phyloP scores from a whole-genome alignment of 2,113 vertebrate genomes.

The Antechinus flavipes region DNA sequence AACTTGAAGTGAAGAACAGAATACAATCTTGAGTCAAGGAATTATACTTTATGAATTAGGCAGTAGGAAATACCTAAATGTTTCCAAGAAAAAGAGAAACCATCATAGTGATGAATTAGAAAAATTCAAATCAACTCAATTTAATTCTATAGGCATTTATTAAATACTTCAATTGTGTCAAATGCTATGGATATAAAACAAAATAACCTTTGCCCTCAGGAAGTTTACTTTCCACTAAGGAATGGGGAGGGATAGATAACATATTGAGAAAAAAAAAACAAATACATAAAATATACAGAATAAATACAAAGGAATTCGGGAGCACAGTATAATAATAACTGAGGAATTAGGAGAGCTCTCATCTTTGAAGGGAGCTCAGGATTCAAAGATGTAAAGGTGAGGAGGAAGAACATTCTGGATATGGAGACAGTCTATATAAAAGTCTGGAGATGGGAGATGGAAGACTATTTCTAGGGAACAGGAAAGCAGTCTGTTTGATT shows the following conservation, averaged over 20 bases:
- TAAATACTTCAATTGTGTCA: not conserved
- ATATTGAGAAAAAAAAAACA: not conserved
- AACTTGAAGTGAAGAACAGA: not conserved
- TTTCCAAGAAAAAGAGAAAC: not conserved
- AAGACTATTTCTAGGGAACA: not conserved
- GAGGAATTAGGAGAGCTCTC: not conserved
- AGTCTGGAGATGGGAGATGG: not conserved
- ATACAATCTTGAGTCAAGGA: not conserved
- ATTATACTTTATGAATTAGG: not conserved
- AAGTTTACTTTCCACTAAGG: not conserved
- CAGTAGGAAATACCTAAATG: not conserved
- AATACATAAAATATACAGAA: not conserved
- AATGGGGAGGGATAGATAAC: not conserved
- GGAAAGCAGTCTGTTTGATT: not conserved
- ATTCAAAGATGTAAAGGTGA: not conserved
- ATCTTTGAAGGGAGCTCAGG: not conserved
- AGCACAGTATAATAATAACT: not conserved
- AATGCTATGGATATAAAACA: not conserved
- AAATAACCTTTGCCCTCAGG: not conserved
- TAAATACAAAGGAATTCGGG: not conserved
- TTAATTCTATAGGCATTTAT: not conserved
- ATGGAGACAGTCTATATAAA: not conserved
- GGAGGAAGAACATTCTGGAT: not conserved
- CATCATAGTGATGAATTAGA: not conserved
- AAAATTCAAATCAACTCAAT: not conserved